Conservation (phyloP, 53 echinoderm and acorn worm species). For the Crossaster papposus region DNA sequence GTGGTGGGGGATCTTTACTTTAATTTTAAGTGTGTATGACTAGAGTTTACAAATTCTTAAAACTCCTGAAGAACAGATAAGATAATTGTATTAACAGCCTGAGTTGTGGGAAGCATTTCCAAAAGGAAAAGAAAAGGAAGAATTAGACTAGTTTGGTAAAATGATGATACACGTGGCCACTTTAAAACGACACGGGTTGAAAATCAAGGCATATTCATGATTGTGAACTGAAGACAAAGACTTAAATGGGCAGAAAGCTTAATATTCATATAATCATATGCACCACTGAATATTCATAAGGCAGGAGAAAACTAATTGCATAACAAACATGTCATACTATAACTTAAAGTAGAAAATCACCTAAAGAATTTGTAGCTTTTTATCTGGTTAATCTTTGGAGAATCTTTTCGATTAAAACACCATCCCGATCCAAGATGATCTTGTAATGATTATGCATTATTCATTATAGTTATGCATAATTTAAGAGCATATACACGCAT, state of each 20-base stretch:
- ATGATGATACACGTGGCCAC: background rate
- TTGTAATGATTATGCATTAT: slow-evolving; percentile 19
- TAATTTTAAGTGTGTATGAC: background rate
- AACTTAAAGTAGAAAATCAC: background rate
- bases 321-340: slow-evolving; percentile 10
- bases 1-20: background rate
- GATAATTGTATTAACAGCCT: background rate
- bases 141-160: background rate
- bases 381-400: background rate
- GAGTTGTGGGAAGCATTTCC: background rate
- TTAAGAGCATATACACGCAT: slow-evolving; percentile 45
- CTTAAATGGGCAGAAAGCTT: background rate
- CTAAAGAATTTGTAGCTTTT: background rate
- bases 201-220: slow-evolving; percentile 32
- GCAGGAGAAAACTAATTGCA: slow-evolving; percentile 35
- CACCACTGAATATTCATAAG: slow-evolving; percentile 55
- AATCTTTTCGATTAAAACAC: background rate
- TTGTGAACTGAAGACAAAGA: slow-evolving; percentile 9
- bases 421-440: background rate
- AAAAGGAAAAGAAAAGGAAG: background rate
- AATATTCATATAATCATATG: slow-evolving; percentile 6
- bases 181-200: background rate
- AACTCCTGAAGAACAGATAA: background rate
- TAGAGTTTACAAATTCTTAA: too few species aligned
- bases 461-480: slow-evolving; percentile 34